Evolutionary conservation across 1,140 invertebrate genomes (phyloP).

Genomic region (Bombus pascuorum): DNA sequence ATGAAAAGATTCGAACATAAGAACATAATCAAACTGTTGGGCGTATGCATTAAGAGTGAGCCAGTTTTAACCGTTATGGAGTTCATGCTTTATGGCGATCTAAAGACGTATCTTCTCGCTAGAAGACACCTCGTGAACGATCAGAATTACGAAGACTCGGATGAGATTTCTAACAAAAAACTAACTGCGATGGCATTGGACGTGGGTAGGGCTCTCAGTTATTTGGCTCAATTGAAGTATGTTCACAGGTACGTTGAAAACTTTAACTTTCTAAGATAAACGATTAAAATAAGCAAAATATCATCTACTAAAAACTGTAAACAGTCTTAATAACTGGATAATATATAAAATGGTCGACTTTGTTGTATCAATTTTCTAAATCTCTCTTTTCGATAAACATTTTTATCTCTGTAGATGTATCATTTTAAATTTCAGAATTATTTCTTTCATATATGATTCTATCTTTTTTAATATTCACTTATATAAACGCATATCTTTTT

Average conservation of each 20-base stretch:
- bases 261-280: no score
- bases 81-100: constrained; percentile 95
- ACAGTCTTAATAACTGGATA: no score
- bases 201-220: constrained; percentile 92
- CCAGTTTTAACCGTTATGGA: constrained; percentile 96
- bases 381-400: no score
- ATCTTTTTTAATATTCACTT: no score
- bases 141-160: constrained; percentile 85
- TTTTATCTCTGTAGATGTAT: no score
- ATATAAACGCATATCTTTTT: no score
- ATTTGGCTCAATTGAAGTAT: constrained; percentile 90
- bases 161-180: constrained; percentile 90
- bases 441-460: no score
- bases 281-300: no score
- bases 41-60: constrained; percentile 92
- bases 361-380: no score
- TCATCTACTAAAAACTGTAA: no score
- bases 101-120: constrained; percentile 94
- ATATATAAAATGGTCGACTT: no score
- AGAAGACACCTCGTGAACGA: constrained; percentile 91
- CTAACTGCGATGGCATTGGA: constrained; percentile 94
- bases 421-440: no score
- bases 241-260: constrained; percentile 86
- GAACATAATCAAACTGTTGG: constrained; percentile 94
- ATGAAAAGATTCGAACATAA: constrained; percentile 96